phyloP scores from a whole-genome alignment of 2,888 invertebrate species.

The Ichneumon xanthorius region DNA sequence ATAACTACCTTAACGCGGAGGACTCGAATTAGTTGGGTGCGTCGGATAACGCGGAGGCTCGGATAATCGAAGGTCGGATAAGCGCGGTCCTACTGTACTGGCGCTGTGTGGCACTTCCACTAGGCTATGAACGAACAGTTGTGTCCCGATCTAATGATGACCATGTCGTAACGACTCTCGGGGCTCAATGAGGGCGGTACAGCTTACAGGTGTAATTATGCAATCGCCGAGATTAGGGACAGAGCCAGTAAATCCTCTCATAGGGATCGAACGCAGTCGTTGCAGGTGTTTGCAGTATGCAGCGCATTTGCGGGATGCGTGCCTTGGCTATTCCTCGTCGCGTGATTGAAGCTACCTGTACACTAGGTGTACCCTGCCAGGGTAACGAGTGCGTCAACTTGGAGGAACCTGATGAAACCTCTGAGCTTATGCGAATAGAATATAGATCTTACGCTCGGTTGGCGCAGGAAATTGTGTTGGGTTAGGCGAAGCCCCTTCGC shows the following conservation, averaged over 20 bases:
- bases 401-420: background rate
- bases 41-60: no score
- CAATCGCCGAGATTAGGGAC: background rate
- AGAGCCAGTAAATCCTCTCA: background rate
- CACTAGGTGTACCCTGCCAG: background rate
- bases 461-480: conserved; percentile 9
- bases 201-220: background rate
- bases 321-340: background rate
- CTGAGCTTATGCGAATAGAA: background rate
- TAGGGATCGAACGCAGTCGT: background rate
- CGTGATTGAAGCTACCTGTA: background rate
- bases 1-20: no score
- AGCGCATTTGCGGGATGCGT: background rate
- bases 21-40: no score
- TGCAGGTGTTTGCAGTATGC: background rate
- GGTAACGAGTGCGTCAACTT: conserved; percentile 18
- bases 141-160: background rate
- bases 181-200: background rate
- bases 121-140: background rate
- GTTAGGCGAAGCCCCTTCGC: background rate
- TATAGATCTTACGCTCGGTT: background rate
- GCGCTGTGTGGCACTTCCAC: background rate
- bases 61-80: no score
- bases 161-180: no score
- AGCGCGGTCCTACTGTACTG: no score